Percentiles rank a stretch among this genome's conserved stretches.
phyloP scores from a whole-genome alignment of 1,140 invertebrate species.

The Chlorops oryzae region DNA sequence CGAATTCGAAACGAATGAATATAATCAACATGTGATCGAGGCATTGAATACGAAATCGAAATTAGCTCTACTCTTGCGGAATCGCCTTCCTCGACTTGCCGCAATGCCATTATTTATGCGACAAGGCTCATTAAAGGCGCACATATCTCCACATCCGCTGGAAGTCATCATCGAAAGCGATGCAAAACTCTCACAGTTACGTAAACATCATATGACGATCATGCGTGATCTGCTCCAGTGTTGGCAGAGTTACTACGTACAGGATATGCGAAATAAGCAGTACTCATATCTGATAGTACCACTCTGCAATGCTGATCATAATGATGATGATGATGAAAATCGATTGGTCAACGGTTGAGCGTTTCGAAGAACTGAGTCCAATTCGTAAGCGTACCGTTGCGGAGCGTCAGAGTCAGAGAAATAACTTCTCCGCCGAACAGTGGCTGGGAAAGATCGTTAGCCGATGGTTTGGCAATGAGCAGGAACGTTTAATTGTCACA shows the following conservation, averaged over 20 bases:
- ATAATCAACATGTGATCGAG: slow-evolving; percentile 36
- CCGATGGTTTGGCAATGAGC: slow-evolving; percentile 73
- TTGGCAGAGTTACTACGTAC: slow-evolving; percentile 71
- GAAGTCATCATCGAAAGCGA: slow-evolving; percentile 50
- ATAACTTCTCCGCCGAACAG: slow-evolving; percentile 51
- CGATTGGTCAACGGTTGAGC: slow-evolving; percentile 58
- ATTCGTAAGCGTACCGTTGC: slow-evolving; percentile 35
- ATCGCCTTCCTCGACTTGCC: slow-evolving; percentile 54
- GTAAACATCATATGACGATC: slow-evolving; percentile 62
- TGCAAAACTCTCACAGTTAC: slow-evolving; percentile 48
- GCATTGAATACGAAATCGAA: slow-evolving; percentile 36
- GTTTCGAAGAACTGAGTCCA: slow-evolving; percentile 32
- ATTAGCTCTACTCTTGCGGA: slow-evolving; percentile 57
- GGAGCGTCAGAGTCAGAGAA: slow-evolving; percentile 51
- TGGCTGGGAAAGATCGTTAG: slow-evolving; percentile 71
- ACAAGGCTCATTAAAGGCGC: slow-evolving; percentile 69
- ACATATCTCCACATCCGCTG: slow-evolving; percentile 51
- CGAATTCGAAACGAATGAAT: slow-evolving; percentile 19
- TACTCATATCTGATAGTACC: slow-evolving; percentile 77
- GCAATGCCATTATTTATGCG: slow-evolving; percentile 82
- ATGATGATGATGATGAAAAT: slow-evolving; percentile 46
- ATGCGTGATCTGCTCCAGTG: slow-evolving; percentile 63
- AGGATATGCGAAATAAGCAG: slow-evolving; percentile 56
- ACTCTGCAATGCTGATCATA: slow-evolving; percentile 14
- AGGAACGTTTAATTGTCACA: slow-evolving; percentile 71